These are phyloP conservation scores for Tragopan temminckii DNA, from an alignment of 2,797 vertebrate genomes.

Conservation along the genomic window DNA sequence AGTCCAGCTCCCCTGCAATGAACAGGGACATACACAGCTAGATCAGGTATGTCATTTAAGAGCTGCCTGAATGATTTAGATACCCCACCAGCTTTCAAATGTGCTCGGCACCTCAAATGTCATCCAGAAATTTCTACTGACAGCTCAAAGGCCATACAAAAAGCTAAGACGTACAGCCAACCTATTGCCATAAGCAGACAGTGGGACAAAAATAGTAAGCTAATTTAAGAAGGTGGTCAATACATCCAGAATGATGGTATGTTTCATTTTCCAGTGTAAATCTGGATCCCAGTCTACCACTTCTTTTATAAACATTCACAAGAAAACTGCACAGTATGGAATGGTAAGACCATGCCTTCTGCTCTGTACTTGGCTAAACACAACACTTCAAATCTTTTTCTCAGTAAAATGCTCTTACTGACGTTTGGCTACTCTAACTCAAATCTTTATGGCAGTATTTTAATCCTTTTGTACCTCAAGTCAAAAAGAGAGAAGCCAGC, in stretches of 20 bases:
- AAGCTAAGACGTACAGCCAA: not conserved
- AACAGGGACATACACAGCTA: too few species aligned
- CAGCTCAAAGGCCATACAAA: not conserved
- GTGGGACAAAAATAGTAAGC: not conserved
- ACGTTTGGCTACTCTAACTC: not conserved
- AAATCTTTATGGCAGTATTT: not conserved
- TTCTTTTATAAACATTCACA: not conserved
- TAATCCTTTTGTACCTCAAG: not conserved
- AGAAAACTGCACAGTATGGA: not conserved
- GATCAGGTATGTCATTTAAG: not conserved
- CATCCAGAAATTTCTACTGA: not conserved
- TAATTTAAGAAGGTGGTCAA: not conserved
- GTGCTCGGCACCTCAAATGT: not conserved
- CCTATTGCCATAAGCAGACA: not conserved
- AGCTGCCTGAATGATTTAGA: not conserved
- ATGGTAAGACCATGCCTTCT: not conserved
- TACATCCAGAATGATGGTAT: not conserved
- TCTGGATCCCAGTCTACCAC: not conserved
- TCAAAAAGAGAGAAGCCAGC: not conserved
- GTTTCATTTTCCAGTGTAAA: not conserved
- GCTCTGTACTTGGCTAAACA: not conserved
- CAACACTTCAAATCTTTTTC: not conserved
- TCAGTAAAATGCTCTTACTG: not conserved
- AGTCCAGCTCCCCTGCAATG: too few species aligned
- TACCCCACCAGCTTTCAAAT: not conserved